A percentile compares a stretch with the other conserved stretches of the same genome.
Conservation (phyloP, 2,113 vertebrate species). For the Brachyhypopomus occidentalis region DNA sequence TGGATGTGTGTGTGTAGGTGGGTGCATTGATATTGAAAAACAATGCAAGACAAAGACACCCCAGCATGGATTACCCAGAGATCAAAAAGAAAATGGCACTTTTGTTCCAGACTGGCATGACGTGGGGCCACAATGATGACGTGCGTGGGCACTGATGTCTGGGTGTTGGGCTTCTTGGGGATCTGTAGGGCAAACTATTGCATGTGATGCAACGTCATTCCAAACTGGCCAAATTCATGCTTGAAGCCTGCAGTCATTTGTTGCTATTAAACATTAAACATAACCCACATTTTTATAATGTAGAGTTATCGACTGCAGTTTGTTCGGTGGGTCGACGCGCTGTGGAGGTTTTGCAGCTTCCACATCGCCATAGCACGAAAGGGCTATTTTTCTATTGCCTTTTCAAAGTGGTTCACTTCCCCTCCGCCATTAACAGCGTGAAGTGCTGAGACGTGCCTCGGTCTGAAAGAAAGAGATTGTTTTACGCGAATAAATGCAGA, state of each 20-base stretch:
- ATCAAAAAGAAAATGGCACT: constrained; percentile 53
- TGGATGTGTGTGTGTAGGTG: not conserved
- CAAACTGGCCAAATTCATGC: not conserved
- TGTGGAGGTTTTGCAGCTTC: not conserved
- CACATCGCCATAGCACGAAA: not conserved
- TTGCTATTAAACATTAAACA: constrained; percentile 1
- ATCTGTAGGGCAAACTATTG: not conserved
- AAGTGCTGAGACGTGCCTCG: not conserved
- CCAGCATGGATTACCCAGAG: constrained; percentile 47
- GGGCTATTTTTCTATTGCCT: not conserved
- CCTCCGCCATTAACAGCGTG: not conserved
- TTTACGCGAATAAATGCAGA: constrained; percentile 1
- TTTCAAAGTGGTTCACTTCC: not conserved
- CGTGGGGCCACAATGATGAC: not conserved
- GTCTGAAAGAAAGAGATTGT: not conserved
- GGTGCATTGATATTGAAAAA: not conserved
- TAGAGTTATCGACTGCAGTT: constrained; percentile 6
- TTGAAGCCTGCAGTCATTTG: not conserved
- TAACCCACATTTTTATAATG: not conserved
- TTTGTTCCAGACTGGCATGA: not conserved
- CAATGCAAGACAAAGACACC: constrained; percentile 27
- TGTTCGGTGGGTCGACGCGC: not conserved
- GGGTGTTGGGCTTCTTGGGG: not conserved
- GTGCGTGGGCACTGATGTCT: not conserved
- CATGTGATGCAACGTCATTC: not conserved